A percentile compares a stretch with the other conserved stretches of the same genome.
Evolutionary conservation across 1,140 invertebrate genomes (phyloP).

Genomic region (Trichogramma pretiosum): DNA sequence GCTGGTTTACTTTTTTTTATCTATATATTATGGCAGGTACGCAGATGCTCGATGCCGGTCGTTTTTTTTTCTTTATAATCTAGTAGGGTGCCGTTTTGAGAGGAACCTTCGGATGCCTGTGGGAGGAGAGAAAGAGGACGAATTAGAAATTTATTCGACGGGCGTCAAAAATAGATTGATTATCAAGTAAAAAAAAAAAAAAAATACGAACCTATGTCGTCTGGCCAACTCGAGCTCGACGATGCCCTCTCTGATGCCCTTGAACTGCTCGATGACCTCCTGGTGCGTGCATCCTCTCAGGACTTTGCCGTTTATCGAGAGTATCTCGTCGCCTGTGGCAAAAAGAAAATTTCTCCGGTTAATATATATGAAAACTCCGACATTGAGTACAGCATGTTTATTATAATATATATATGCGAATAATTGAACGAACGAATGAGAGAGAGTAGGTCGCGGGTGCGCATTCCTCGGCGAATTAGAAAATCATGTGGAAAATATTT

Average conservation of each 20-base stretch:
- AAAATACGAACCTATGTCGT: slow-evolving; percentile 40
- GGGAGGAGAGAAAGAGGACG: slow-evolving; percentile 13
- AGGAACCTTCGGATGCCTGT: slow-evolving; percentile 36
- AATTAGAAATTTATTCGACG: slow-evolving; percentile 6
- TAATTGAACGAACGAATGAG: too few species aligned
- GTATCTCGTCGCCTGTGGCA: slow-evolving; percentile 66
- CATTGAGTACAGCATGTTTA: background rate
- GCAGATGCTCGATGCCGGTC: too few species aligned
- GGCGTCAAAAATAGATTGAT: background rate
- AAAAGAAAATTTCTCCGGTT: too few species aligned
- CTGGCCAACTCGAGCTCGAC: slow-evolving; percentile 60
- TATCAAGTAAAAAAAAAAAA: slow-evolving; percentile 1
- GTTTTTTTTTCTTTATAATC: too few species aligned
- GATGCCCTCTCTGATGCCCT: slow-evolving; percentile 63
- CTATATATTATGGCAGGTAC: too few species aligned
- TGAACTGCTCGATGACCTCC: slow-evolving; percentile 70
- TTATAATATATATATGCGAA: background rate
- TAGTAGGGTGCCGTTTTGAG: slow-evolving; percentile 38
- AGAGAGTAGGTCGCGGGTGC: too few species aligned
- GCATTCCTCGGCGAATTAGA: too few species aligned
- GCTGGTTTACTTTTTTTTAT: too few species aligned
- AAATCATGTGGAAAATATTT: too few species aligned
- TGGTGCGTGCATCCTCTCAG: slow-evolving; percentile 66
- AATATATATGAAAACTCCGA: slow-evolving; percentile 14
- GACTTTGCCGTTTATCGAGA: slow-evolving; percentile 63